phyloP scores from a whole-genome alignment of 2,888 invertebrate species.

The Trissoscelio sp. region DNA sequence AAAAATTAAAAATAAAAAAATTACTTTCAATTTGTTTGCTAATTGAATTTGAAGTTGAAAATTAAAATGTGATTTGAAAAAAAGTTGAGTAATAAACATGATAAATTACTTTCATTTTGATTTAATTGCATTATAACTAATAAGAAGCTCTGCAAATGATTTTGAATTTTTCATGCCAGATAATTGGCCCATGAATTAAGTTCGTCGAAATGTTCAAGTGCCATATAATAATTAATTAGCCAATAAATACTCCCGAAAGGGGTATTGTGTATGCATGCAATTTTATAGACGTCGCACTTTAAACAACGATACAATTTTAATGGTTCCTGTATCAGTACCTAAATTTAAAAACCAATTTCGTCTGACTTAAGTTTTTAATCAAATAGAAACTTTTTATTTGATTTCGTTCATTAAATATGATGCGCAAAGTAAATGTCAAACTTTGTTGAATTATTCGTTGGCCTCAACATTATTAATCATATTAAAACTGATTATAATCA shows the following conservation, averaged over 20 bases:
- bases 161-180: slow-evolving; percentile 12
- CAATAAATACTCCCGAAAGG: background rate
- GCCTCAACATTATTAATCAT: background rate
- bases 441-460: background rate
- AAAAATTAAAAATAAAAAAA: no score
- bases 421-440: background rate
- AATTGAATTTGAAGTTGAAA: no score
- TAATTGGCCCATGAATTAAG: slow-evolving; percentile 18
- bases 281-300: background rate
- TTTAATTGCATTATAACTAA: slow-evolving; percentile 1
- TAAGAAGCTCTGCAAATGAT: background rate
- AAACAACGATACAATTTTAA: background rate
- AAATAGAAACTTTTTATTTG: no score
- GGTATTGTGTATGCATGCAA: background rate
- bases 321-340: background rate
- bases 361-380: no score
- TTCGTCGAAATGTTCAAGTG: background rate
- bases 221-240: slow-evolving; percentile 2
- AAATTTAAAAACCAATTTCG: background rate
- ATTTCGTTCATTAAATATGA: background rate
- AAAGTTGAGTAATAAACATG: no score
- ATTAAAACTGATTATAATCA: background rate
- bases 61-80: no score
- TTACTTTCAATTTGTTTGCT: no score
- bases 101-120: no score